These are phyloP conservation scores for Cyanoliseus patagonus DNA, from an alignment of 2,113 vertebrate genomes.

Conservation along the genomic window DNA sequence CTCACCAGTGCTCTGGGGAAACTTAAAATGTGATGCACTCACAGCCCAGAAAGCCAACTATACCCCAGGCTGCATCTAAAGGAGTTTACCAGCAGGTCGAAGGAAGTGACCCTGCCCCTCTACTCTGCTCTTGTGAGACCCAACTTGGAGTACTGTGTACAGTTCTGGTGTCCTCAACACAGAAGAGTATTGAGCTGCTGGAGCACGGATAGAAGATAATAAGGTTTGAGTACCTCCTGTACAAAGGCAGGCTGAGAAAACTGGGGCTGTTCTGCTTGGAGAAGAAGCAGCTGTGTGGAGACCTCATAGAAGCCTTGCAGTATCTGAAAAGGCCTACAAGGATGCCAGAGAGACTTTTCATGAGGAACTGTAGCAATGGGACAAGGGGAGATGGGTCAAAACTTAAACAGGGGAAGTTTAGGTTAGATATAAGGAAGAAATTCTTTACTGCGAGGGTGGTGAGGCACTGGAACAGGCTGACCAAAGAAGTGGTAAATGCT, in stretches of 20 bases:
- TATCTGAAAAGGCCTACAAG: not conserved
- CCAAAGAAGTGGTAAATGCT: not conserved
- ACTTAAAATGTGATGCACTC: not conserved
- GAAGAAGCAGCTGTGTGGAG: not conserved
- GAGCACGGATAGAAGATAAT: not conserved
- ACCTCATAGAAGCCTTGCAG: not conserved
- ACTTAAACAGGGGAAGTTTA: not conserved
- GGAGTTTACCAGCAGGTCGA: not conserved
- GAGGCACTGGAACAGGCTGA: not conserved
- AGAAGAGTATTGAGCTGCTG: not conserved
- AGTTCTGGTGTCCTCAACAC: not conserved
- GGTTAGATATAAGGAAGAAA: not conserved
- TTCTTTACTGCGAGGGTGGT: not conserved
- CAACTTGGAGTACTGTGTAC: not conserved
- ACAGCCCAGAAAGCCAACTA: not conserved
- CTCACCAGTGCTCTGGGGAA: not conserved
- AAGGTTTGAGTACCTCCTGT: not conserved
- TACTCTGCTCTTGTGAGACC: not conserved
- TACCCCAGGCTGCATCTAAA: not conserved
- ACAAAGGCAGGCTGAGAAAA: not conserved
- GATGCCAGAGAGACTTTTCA: not conserved
- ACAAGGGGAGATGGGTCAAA: not conserved
- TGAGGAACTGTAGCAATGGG: not conserved
- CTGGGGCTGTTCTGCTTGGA: not conserved
- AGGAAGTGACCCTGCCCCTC: not conserved